Evolutionary conservation across 2,888 invertebrate genomes (phyloP), one percentile per base, ranked within the genome.

Genomic region (Ischnus inquisitorius): DNA sequence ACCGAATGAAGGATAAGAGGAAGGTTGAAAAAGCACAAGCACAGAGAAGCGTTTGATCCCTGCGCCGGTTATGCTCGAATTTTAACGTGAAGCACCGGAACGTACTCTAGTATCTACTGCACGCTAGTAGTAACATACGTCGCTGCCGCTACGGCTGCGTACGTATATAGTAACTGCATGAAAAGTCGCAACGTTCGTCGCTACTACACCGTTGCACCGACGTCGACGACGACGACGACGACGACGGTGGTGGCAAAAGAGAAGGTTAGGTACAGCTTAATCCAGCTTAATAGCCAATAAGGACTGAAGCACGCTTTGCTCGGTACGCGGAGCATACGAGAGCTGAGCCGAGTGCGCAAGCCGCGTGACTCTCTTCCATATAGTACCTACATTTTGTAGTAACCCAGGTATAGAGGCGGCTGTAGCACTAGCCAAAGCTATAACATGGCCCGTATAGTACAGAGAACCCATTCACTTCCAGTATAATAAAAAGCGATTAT

Each of bases 201-300:
- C 12, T 28, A 67, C 25, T 28, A 25, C 46, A 2, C 43, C 10
- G n/a, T n/a, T n/a, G 43, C 16, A n/a, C 25, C 25, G 67, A 67
- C 48, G 41, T 2, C 54, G 28, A 72, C 60, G 25, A 22, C 74
- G 39, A 51, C 43, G 41, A 28, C n/a, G 67, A 68, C 74, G 39
- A 51, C 43, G 41, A 28, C 12, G 67, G 48, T 12, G 22, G 43
- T 57, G 57, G 67, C 22, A 57, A 77, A 68, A 77, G 77, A 60
- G 77, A 68, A 60, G 43, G 19, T 68, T 60, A 57, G 43, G 28
- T 60, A 68, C 34, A 77, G 68, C 68, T 80, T 77, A 77, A 83
- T 83, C 83, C 79, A 41, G 41, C 76, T 80, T 83, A 67, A 77
- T 76, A 77, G 71, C 79, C 75, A 76, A 83, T 79, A 72, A 72